Evolutionary conservation across 1,140 invertebrate species (phyloP), one percentile per base, ranked within the genome.

Genomic region (Reticulitermes speratus): DNA sequence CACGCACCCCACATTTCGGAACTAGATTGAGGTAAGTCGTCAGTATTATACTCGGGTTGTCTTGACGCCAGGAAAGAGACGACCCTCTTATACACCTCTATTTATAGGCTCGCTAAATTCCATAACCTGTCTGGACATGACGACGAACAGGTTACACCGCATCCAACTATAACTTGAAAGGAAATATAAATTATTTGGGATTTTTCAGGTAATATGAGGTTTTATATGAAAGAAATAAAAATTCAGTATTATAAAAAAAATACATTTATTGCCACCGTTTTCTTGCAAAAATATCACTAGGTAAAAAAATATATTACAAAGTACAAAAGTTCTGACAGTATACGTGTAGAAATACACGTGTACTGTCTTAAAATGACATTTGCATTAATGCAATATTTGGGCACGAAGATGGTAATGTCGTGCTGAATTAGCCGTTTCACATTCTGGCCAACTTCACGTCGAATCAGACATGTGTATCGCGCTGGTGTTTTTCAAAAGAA

Each of bases 181-280:
- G 48, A 48, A 16, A 48, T 14, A 5, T 38, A 19, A 16, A 5
- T 21, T 55, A 16, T 5, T 38, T 1, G 52, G 52, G 52, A 55
- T 55, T 55, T 16, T 55, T 55, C 52, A 55, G 14, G 52, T 55
- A 16, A 21, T 21, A 21, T 19, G 38, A 5, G 19, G 52, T 21
- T 55, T 16, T 55, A 16, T 19, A 14, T 55, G 52, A 5, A 2
- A 19, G 19, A 30, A 30, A 14, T 25, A 75, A 75, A 59, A 75
- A 75, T 75, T 23, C 12, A 75, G 3, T 8, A 14, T 52, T 84
- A 25, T 84, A 32, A 59, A 16, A 84, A 84, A 84, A 85, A 75
- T 85, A 69, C 59, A 85, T 85, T 85, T 85, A 85, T 81, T 85
- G 84, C 52, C 85, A 85, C 85, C 52, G 59, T 85, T 85, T 85